Conservation (phyloP, 1,140 invertebrate genomes). For the Stegodyphus dumicola region DNA sequence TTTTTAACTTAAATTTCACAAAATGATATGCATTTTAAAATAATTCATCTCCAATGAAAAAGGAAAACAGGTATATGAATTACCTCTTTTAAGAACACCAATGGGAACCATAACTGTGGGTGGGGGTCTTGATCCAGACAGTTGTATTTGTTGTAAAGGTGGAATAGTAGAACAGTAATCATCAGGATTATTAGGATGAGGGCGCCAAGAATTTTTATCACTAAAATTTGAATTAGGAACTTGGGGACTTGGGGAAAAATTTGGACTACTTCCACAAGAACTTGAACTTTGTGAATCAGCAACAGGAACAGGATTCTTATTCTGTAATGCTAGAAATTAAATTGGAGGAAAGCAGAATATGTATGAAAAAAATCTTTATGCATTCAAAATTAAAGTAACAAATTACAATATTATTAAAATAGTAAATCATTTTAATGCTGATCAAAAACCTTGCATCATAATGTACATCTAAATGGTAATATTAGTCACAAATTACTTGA, state of each 20-base stretch:
- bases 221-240: conserved; percentile 14
- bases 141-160: conserved; percentile 79
- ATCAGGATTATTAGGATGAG: conserved; percentile 88
- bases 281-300: conserved; percentile 41
- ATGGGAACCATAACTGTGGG: conserved; percentile 85
- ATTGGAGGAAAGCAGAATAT: not conserved
- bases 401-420: no score
- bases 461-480: not conserved
- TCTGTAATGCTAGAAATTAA: conserved; percentile 24
- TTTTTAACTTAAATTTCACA: no score
- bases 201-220: conserved; percentile 55
- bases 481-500: conserved; percentile 4
- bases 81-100: conserved; percentile 78
- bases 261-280: conserved; percentile 59
- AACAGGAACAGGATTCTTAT: conserved; percentile 15
- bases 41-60: not conserved
- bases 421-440: no score
- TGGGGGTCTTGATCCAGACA: conserved; percentile 72
- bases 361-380: no score
- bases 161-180: conserved; percentile 90
- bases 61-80: not conserved
- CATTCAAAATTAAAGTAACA: no score
- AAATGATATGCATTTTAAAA: not conserved
- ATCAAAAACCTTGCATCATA: not conserved
- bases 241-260: conserved; percentile 36